A percentile compares a stretch with the other conserved stretches of the same genome.
phyloP scores from a whole-genome alignment of 2,797 vertebrate species.

The Gastrophryne carolinensis region DNA sequence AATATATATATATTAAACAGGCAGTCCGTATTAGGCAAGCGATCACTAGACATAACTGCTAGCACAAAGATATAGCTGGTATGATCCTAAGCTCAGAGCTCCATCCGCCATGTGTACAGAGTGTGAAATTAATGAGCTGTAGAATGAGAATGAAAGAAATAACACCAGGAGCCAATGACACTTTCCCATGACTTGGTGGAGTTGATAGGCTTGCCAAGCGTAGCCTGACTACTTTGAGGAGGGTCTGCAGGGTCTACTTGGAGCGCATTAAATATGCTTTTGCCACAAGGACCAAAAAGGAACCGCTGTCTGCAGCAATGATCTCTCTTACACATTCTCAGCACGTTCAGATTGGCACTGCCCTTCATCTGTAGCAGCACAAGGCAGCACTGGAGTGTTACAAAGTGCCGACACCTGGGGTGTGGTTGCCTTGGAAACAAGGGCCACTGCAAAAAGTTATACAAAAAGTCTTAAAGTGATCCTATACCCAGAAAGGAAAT shows the following conservation, averaged over 20 bases:
- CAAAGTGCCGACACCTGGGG: constrained; percentile 24
- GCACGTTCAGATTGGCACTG: constrained; percentile 2
- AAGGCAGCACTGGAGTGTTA: constrained; percentile 8
- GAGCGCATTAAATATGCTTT: background rate
- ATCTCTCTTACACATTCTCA: constrained; percentile 12
- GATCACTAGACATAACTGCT: too few relatives aligned
- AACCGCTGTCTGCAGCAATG: background rate
- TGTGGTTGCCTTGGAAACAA: constrained; percentile 64
- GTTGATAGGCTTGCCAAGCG: constrained; percentile 12
- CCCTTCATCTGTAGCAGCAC: constrained; percentile 22
- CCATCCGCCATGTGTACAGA: constrained; percentile 54
- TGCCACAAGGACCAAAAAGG: background rate
- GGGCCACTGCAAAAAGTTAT: constrained; percentile 23
- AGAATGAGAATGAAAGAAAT: constrained; percentile 65
- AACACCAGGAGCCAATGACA: constrained; percentile 57
- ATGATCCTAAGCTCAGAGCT: background rate
- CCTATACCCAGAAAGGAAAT: too few relatives aligned
- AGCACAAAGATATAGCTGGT: too few relatives aligned
- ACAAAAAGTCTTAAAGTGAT: constrained; percentile 28
- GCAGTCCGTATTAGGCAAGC: too few relatives aligned
- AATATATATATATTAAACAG: too few relatives aligned
- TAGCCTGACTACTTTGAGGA: background rate
- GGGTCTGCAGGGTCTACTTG: background rate
- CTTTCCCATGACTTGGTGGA: constrained; percentile 54
- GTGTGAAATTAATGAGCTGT: constrained; percentile 62